Conservation (phyloP, 2,113 vertebrate genomes). For the Cavia porcellus region DNA sequence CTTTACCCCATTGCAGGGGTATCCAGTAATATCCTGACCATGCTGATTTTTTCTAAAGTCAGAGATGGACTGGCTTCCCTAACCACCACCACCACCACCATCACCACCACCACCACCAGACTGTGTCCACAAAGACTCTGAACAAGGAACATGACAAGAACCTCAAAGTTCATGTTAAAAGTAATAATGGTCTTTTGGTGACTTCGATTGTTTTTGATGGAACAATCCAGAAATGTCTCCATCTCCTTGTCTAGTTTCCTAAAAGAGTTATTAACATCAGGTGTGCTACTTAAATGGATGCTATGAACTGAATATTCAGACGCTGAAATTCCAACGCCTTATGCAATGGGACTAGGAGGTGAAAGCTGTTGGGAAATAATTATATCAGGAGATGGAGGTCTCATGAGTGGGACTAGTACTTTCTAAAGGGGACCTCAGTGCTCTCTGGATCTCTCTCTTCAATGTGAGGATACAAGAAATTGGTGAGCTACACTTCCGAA, state of each 20-base stretch:
- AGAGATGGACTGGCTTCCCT: background rate
- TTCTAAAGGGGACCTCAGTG: background rate
- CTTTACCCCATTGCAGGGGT: background rate
- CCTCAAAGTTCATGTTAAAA: background rate
- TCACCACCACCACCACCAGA: background rate
- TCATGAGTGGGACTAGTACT: background rate
- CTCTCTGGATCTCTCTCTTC: background rate
- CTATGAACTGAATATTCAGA: background rate
- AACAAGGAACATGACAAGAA: background rate
- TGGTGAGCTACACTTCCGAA: background rate
- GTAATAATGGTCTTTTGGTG: background rate
- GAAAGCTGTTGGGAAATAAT: background rate
- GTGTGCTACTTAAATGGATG: background rate
- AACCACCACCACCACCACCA: no score
- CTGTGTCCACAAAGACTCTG: background rate
- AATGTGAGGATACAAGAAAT: background rate
- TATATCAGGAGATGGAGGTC: background rate
- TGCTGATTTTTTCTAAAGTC: conserved; percentile 32
- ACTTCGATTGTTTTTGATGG: background rate
- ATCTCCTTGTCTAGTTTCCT: background rate
- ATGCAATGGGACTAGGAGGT: background rate
- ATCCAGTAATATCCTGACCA: background rate
- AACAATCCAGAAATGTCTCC: background rate
- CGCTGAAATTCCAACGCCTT: background rate
- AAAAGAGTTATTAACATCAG: background rate